A percentile compares a stretch with the other conserved stretches of the same genome.
phyloP scores from a whole-genome alignment of 2,888 invertebrate species.

The Perizoma affinitatum region DNA sequence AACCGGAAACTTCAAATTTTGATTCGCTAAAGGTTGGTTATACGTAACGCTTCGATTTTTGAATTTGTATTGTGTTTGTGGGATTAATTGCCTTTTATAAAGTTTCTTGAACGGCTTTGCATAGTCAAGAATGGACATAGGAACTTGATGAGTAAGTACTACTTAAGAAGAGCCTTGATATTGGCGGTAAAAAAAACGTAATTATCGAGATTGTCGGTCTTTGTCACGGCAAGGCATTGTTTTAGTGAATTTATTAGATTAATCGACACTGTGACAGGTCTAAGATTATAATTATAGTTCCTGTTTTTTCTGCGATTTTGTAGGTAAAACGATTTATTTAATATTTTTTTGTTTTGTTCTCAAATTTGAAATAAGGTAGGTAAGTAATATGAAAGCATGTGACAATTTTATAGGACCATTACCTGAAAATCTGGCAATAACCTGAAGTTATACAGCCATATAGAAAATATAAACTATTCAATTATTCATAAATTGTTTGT shows the following conservation, averaged over 20 bases:
- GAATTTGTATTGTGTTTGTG: slow-evolving; percentile 31
- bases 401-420: too few relatives aligned
- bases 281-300: slow-evolving; percentile 40
- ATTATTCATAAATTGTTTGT: too few relatives aligned
- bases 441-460: too few relatives aligned
- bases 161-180: slow-evolving; percentile 64
- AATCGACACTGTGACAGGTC: slow-evolving; percentile 55
- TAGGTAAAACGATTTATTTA: slow-evolving; percentile 20
- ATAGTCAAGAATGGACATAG: slow-evolving; percentile 77
- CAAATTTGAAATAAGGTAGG: neutral
- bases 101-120: slow-evolving; percentile 74
- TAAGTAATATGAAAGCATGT: slow-evolving; percentile 3
- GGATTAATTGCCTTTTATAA: slow-evolving; percentile 19
- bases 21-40: slow-evolving; percentile 64
- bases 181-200: slow-evolving; percentile 78
- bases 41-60: slow-evolving; percentile 57
- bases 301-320: slow-evolving; percentile 46
- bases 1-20: slow-evolving; percentile 49
- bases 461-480: too few relatives aligned
- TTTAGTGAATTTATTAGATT: slow-evolving; percentile 72
- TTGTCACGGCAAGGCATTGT: slow-evolving; percentile 80
- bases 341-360: slow-evolving; percentile 3
- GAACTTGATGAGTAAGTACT: slow-evolving; percentile 78
- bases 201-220: slow-evolving; percentile 74
- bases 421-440: too few relatives aligned